A percentile compares a stretch with the other conserved stretches of the same genome.
Conservation (phyloP, 2,113 vertebrate genomes). For the Xiphophorus couchianus region DNA sequence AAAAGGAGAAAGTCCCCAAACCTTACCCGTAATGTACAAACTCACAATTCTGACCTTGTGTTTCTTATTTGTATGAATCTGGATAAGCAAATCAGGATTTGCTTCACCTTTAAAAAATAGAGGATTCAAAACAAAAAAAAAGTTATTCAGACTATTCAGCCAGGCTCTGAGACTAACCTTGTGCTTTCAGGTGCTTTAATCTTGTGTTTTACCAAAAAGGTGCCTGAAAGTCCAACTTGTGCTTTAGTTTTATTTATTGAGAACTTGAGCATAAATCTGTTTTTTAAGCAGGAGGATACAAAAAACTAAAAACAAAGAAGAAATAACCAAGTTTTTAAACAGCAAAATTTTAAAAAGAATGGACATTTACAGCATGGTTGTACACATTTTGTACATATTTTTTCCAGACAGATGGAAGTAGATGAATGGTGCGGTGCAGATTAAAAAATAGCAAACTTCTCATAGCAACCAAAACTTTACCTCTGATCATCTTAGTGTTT, state of each 20-base stretch:
- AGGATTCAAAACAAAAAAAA: background rate
- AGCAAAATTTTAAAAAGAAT: too few species aligned
- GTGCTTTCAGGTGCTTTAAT: too few species aligned
- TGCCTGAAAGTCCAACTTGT: too few species aligned
- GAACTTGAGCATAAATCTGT: too few species aligned
- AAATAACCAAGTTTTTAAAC: background rate
- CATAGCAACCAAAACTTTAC: slow-evolving; percentile 33
- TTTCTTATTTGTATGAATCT: background rate
- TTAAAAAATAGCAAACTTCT: slow-evolving; percentile 38
- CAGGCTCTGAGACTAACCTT: too few species aligned
- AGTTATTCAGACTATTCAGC: too few species aligned
- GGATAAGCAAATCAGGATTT: background rate
- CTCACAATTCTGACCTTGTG: background rate
- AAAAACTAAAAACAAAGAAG: background rate
- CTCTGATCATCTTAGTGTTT: slow-evolving; percentile 1
- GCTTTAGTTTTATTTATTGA: too few species aligned
- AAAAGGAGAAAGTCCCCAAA: too few species aligned
- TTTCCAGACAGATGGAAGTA: background rate
- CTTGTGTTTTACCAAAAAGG: too few species aligned
- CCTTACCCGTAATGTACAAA: background rate
- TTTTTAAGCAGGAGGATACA: too few species aligned
- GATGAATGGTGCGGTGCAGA: slow-evolving; percentile 3
- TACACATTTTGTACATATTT: background rate
- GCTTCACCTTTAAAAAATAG: background rate
- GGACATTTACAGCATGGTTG: too few species aligned